Evolutionary conservation across 2,888 invertebrate genomes (phyloP), one percentile per base, ranked within the genome.

Genomic region (Drosophila bunnanda): DNA sequence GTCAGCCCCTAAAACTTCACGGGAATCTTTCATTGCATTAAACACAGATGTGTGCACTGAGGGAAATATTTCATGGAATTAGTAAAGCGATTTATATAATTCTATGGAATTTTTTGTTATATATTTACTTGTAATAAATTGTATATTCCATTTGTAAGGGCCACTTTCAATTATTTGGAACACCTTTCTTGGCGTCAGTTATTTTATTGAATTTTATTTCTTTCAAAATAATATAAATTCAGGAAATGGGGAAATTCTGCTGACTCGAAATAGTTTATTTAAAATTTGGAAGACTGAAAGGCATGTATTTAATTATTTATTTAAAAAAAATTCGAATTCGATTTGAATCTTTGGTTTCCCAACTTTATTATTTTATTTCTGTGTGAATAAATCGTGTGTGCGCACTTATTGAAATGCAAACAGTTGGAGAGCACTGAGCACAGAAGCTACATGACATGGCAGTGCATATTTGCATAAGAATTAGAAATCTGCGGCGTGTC

Each of bases 391-490:
- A 59, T 76, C 75, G 70, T 78, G 76, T 69, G 73, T 46, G 43
- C 39, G 55, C n/a, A n/a, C 65, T 57, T 50, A 76, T 75, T 70
- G 54, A 75, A 76, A 75, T 57, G 75, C 71, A 80, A 79, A 83
- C 80, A 81, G 80, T 81, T 81, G 69, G 75, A 32, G 79, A 79
- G 78, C 82, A 78, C 20, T 9, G 32, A 32, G 50, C 50, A 77
- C 76, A 61, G 65, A 75, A 67, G 44, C 54, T 20, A 54, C 72
- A 66, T 25, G 54, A 60, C 59, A 54, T 57, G 58, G 46, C 66
- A 44, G 13, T 77, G 75, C 85, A 88, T 77, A 86, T 89, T 86
- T 86, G 88, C 89, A 88, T 89, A 82, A 86, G 86, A 86, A 86
- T 86, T 86, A 86, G 86, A 86, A 86, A 65, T 66, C 85, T 78